Conservation (phyloP, 1,140 invertebrate genomes). For the Halictus rubicundus region DNA sequence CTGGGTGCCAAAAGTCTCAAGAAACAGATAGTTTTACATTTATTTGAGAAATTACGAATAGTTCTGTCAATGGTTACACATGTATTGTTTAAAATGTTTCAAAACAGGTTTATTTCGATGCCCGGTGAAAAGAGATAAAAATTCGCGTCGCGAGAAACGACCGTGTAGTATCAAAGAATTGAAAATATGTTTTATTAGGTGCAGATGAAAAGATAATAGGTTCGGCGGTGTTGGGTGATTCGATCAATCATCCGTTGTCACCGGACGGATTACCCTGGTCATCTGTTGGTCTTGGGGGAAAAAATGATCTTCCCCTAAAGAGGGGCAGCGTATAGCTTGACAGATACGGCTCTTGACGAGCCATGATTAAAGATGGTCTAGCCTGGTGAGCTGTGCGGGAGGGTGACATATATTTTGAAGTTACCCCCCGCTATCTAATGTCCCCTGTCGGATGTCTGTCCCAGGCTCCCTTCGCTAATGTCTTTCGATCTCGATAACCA, state of each 20-base stretch:
- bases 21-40: no score
- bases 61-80: no score
- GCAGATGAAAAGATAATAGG: not conserved
- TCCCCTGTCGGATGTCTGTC: conserved; percentile 38
- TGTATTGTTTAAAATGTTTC: no score
- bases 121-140: no score
- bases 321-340: conserved; percentile 14
- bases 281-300: not conserved
- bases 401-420: conserved; percentile 41
- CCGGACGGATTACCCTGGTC: conserved; percentile 10
- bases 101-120: no score
- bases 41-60: no score
- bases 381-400: not conserved
- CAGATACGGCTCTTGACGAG: conserved; percentile 35
- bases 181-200: not conserved
- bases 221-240: not conserved
- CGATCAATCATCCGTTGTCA: conserved; percentile 13
- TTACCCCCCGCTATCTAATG: conserved; percentile 18
- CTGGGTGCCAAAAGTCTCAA: no score
- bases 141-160: no score
- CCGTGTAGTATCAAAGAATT: no score
- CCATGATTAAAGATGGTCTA: conserved; percentile 40
- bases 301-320: conserved; percentile 20
- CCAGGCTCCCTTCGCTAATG: conserved; percentile 24
- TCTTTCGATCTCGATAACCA: conserved; percentile 32